Percentiles rank a stretch among this genome's conserved stretches.
Evolutionary conservation across 2,113 vertebrate genomes (phyloP).

Genomic region (Sterna hirundo): DNA sequence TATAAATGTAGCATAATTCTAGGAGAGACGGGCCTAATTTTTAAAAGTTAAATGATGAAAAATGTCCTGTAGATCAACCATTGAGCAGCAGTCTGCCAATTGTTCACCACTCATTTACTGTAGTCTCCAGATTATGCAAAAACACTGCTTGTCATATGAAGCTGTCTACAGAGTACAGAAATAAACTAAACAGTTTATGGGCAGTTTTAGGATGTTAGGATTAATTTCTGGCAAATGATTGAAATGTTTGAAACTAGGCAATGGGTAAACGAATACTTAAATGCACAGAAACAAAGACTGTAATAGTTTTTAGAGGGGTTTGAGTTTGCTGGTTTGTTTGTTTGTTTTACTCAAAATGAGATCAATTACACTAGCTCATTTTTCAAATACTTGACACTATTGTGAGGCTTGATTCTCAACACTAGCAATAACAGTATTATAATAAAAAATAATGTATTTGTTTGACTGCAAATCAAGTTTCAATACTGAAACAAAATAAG

Average conservation of each 20-base stretch:
- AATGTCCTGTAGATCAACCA: neutral
- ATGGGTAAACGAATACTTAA: neutral
- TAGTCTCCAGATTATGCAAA: neutral
- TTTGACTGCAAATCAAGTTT: neutral
- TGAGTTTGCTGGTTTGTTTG: neutral
- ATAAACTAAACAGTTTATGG: neutral
- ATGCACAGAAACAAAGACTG: neutral
- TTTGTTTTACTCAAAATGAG: neutral
- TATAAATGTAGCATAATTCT: neutral
- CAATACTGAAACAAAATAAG: neutral
- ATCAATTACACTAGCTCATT: neutral
- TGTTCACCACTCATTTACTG: neutral
- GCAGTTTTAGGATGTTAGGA: neutral
- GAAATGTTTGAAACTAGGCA: neutral
- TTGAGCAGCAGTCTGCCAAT: neutral
- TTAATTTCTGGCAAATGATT: neutral
- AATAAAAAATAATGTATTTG: neutral
- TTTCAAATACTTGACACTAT: neutral
- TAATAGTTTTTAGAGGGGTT: neutral
- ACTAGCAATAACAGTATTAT: neutral
- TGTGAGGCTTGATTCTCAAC: neutral
- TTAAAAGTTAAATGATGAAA: neutral
- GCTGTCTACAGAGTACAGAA: neutral
- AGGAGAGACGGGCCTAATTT: neutral
- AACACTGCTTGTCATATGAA: neutral